phyloP scores from a whole-genome alignment of 2,113 vertebrate genomes.

The Choloepus hoffmanni region DNA sequence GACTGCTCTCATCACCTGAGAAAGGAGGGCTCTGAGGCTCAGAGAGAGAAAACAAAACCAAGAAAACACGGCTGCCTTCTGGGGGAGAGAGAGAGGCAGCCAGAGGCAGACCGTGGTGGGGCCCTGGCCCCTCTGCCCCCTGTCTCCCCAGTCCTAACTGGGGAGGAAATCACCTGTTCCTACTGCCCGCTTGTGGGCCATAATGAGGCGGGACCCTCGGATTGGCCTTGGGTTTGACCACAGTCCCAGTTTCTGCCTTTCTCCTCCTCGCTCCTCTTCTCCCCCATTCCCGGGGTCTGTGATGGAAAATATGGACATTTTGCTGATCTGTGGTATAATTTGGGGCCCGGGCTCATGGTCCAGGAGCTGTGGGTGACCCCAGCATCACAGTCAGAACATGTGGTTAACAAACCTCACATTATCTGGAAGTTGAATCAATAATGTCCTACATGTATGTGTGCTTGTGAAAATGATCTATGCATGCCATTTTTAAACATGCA shows the following conservation, averaged over 20 bases:
- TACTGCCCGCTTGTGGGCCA: background rate
- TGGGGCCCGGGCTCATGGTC: background rate
- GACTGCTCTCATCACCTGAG: background rate
- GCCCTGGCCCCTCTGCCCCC: background rate
- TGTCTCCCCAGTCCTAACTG: background rate
- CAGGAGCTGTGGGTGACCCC: background rate
- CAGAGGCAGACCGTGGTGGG: background rate
- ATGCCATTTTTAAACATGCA: background rate
- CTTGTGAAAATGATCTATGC: background rate
- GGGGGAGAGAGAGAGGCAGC: background rate
- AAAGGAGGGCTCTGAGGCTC: conserved; percentile 4
- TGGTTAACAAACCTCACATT: background rate
- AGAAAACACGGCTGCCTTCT: background rate
- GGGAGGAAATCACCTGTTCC: background rate
- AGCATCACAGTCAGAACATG: background rate
- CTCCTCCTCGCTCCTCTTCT: background rate
- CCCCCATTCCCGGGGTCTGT: background rate
- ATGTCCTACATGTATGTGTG: background rate
- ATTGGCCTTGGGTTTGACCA: background rate
- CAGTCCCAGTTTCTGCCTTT: background rate
- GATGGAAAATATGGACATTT: background rate
- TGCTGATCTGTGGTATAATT: background rate
- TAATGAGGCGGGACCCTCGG: background rate
- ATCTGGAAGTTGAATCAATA: background rate
- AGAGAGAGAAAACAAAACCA: too few species aligned